phyloP scores from a whole-genome alignment of 2,888 invertebrate species.

The Cryptocephalus primarius region DNA sequence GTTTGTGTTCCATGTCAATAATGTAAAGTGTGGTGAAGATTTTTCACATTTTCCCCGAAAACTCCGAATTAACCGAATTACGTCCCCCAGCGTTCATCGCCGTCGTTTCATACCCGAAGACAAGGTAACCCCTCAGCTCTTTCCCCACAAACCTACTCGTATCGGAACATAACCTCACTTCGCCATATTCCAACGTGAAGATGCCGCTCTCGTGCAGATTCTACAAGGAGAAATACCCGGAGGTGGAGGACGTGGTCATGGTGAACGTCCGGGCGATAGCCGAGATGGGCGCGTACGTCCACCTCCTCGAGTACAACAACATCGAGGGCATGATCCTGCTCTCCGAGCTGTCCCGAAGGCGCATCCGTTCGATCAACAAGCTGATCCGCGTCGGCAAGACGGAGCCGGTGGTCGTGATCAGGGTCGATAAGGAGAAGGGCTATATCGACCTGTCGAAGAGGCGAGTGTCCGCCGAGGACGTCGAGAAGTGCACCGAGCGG shows the following conservation, averaged over 20 bases:
- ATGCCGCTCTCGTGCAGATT: slow-evolving; percentile 93
- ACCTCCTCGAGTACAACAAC: slow-evolving; percentile 94
- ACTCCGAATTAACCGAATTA: no score
- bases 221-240: slow-evolving; percentile 95
- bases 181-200: slow-evolving; percentile 23
- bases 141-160: no score
- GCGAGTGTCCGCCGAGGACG: slow-evolving; percentile 95
- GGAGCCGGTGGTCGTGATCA: slow-evolving; percentile 97
- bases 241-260: slow-evolving; percentile 99
- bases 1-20: no score
- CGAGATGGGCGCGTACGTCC: slow-evolving; percentile 99
- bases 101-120: no score
- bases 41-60: no score
- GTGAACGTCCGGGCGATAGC: slow-evolving; percentile 97
- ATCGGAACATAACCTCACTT: no score
- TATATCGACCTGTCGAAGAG: slow-evolving; percentile 99
- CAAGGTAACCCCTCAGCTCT: no score
- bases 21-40: no score
- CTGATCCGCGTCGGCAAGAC: slow-evolving; percentile 96
- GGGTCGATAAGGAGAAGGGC: slow-evolving; percentile 99
- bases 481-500: slow-evolving; percentile 95
- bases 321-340: slow-evolving; percentile 99
- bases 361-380: slow-evolving; percentile 99
- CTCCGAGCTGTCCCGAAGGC: slow-evolving; percentile 93
- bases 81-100: no score